A percentile compares a stretch with the other conserved stretches of the same genome.
Evolutionary conservation across 2,113 vertebrate species (phyloP).

Genomic region (Ciconia boyciana): DNA sequence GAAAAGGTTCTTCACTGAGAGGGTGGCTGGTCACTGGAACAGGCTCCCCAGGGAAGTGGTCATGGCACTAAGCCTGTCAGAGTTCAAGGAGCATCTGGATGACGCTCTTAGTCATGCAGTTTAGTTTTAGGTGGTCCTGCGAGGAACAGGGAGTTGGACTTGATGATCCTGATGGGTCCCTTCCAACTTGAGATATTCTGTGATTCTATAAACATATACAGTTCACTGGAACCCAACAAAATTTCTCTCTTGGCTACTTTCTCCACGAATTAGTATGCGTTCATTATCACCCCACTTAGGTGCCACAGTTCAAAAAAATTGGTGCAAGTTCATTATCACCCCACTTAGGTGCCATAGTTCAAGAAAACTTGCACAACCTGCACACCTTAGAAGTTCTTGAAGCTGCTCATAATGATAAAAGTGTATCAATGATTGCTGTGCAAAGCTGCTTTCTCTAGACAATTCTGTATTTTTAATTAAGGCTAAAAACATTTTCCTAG

Average conservation of each 20-base stretch:
- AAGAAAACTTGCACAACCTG: not conserved
- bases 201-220: not conserved
- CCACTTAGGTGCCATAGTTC: not conserved
- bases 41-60: not conserved
- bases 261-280: not conserved
- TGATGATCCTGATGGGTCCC: too few species aligned
- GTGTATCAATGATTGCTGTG: not conserved
- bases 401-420: not conserved
- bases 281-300: not conserved
- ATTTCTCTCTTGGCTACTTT: not conserved
- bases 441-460: not conserved
- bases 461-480: not conserved
- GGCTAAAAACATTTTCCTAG: not conserved
- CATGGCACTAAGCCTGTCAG: fast-evolving
- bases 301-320: not conserved
- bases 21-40: not conserved
- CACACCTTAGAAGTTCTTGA: not conserved
- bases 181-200: not conserved
- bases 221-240: not conserved
- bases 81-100: fast-evolving
- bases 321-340: not conserved
- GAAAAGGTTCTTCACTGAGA: not conserved
- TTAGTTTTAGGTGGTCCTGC: not conserved
- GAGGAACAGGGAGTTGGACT: not conserved
- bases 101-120: not conserved